Evolutionary conservation across 2,113 vertebrate species (phyloP).

Genomic region (Merops nubicus): DNA sequence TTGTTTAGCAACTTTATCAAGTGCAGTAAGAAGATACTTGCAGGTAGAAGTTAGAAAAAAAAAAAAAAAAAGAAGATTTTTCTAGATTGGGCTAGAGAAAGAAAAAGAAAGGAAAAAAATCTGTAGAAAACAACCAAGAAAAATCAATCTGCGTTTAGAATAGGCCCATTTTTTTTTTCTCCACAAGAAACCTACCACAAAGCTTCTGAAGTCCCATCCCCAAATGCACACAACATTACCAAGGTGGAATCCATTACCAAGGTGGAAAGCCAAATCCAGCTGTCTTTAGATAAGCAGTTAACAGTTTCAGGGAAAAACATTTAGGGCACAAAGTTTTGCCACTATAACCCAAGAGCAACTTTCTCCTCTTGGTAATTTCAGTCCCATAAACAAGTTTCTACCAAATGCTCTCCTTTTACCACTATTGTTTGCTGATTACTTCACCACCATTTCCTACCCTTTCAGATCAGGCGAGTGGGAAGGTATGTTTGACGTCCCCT

Average conservation of each 20-base stretch:
- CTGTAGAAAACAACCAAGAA: not conserved
- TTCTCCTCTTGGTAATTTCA: not conserved
- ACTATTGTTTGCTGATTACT: not conserved
- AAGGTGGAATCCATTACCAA: not conserved
- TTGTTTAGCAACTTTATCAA: not conserved
- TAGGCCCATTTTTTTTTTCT: not conserved
- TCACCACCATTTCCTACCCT: not conserved
- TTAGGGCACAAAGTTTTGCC: not conserved
- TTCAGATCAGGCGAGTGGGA: fast-evolving
- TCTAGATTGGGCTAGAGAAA: not conserved
- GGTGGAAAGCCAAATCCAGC: not conserved
- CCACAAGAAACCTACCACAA: not conserved
- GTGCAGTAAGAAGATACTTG: not conserved
- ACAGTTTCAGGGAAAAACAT: not conserved
- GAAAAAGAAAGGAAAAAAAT: not conserved
- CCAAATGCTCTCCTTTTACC: not conserved
- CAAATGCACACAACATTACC: not conserved
- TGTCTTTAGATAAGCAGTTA: not conserved
- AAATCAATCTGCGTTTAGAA: not conserved
- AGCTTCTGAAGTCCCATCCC: not conserved
- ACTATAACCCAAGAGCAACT: not conserved
- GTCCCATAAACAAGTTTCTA: not conserved
- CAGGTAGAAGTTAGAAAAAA: not conserved
- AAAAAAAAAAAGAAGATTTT: not conserved
- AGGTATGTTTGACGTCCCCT: not conserved